Evolutionary conservation across 2,113 vertebrate species (phyloP).

Genomic region (Talpa occidentalis): DNA sequence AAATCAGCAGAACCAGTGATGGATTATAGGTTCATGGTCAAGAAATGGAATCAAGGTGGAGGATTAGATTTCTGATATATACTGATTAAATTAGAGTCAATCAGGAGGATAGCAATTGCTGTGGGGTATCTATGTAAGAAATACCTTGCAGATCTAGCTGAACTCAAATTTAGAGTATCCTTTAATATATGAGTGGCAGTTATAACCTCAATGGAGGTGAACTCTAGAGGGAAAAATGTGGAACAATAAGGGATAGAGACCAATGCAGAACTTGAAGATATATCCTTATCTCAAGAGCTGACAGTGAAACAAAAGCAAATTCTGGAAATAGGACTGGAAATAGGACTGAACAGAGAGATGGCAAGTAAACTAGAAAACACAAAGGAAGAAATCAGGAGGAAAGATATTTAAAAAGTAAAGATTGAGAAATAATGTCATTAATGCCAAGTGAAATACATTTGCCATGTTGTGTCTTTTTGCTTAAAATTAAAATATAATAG

Average conservation of each 20-base stretch:
- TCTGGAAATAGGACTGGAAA: background rate
- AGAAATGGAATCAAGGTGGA: background rate
- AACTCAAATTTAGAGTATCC: background rate
- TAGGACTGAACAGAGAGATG: background rate
- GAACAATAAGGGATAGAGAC: background rate
- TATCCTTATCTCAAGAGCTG: background rate
- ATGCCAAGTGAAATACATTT: background rate
- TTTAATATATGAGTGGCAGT: background rate
- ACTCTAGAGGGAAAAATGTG: background rate
- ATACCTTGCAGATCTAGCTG: background rate
- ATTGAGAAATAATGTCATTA: background rate
- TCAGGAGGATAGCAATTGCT: background rate
- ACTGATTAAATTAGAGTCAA: background rate
- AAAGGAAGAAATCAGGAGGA: background rate
- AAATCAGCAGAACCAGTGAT: background rate
- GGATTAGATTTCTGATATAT: background rate
- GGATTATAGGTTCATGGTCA: background rate
- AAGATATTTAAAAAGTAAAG: background rate
- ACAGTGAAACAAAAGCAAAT: rapidly evolving
- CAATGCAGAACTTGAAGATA: background rate
- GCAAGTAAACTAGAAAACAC: background rate
- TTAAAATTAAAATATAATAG: background rate
- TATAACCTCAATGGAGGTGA: background rate
- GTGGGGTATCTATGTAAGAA: background rate
- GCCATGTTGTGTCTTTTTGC: background rate